Conservation (phyloP, 2,797 vertebrate genomes). For the Oryzias dopingdopingensis region DNA sequence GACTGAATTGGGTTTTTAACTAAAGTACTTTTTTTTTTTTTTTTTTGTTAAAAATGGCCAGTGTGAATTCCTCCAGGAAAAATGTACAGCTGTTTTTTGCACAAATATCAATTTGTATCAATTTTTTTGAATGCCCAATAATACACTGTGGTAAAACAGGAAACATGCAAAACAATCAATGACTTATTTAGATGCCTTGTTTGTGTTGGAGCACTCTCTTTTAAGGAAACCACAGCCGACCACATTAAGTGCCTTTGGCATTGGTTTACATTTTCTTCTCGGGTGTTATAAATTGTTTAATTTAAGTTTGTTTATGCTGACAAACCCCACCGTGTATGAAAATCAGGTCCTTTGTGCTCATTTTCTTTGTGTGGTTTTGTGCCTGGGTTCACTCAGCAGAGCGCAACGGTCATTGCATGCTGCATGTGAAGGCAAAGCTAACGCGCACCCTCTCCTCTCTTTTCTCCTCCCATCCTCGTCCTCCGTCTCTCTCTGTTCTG, state of each 20-base stretch:
- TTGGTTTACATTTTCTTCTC: constrained; percentile 13
- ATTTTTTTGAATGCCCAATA: constrained; percentile 41
- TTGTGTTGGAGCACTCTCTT: constrained; percentile 37
- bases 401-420: constrained; percentile 83
- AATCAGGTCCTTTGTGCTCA: constrained; percentile 40
- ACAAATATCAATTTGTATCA: constrained; percentile 18
- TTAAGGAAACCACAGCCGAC: constrained; percentile 44
- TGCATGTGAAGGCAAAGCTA: constrained; percentile 90
- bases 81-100: constrained; percentile 5
- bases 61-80: too few species aligned
- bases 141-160: constrained; percentile 45
- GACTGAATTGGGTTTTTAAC: too few species aligned
- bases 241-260: constrained; percentile 18
- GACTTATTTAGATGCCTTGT: constrained; percentile 41
- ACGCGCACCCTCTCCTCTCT: constrained; percentile 88
- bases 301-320: constrained; percentile 18
- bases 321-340: constrained; percentile 26
- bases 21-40: too few species aligned
- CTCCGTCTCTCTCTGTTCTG: constrained; percentile 80
- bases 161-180: constrained; percentile 43
- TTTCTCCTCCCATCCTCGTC: constrained; percentile 71
- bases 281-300: constrained; percentile 28
- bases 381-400: constrained; percentile 33
- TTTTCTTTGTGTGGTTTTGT: constrained; percentile 34
- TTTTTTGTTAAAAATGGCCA: too few species aligned